A percentile compares a stretch with the other conserved stretches of the same genome.
Evolutionary conservation across 2,888 invertebrate species (phyloP).

Genomic region (Pollenia labialis): DNA sequence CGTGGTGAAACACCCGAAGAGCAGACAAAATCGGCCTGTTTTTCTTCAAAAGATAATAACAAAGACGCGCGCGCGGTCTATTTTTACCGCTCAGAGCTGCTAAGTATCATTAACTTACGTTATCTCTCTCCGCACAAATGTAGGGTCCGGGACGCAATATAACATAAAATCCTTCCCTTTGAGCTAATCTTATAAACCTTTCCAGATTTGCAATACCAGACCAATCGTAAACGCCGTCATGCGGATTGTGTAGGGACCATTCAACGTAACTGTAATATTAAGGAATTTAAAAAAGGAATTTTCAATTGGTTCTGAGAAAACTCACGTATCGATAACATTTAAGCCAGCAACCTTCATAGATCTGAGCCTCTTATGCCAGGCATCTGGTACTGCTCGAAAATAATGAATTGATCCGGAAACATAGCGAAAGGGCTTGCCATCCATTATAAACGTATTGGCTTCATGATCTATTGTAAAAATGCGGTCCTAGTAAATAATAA

Average conservation of each 20-base stretch:
- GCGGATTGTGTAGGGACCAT: slow-evolving; percentile 94
- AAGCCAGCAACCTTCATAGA: slow-evolving; percentile 93
- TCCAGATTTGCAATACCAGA: slow-evolving; percentile 88
- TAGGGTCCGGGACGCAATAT: slow-evolving; percentile 95
- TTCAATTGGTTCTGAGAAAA: slow-evolving; percentile 8
- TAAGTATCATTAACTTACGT: slow-evolving; percentile 82
- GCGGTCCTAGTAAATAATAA: slow-evolving; percentile 27
- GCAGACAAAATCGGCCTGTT: too few relatives aligned
- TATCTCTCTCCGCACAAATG: slow-evolving; percentile 95
- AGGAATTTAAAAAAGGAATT: neutral
- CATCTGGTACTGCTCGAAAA: slow-evolving; percentile 90
- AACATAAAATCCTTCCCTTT: slow-evolving; percentile 91
- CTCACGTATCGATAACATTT: slow-evolving; percentile 93
- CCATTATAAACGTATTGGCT: slow-evolving; percentile 88
- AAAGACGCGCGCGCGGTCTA: neutral
- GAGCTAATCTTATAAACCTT: slow-evolving; percentile 89
- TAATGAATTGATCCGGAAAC: slow-evolving; percentile 93
- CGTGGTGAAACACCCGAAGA: too few relatives aligned
- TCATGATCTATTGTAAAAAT: slow-evolving; percentile 85
- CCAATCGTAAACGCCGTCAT: slow-evolving; percentile 88
- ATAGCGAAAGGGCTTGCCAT: slow-evolving; percentile 89
- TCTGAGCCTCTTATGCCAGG: slow-evolving; percentile 91
- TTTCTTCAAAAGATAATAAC: too few relatives aligned
- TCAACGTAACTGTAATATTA: slow-evolving; percentile 89
- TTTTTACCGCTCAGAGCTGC: too few relatives aligned